Conservation (phyloP, 2,797 vertebrate genomes). For the Nothura maculosa region DNA sequence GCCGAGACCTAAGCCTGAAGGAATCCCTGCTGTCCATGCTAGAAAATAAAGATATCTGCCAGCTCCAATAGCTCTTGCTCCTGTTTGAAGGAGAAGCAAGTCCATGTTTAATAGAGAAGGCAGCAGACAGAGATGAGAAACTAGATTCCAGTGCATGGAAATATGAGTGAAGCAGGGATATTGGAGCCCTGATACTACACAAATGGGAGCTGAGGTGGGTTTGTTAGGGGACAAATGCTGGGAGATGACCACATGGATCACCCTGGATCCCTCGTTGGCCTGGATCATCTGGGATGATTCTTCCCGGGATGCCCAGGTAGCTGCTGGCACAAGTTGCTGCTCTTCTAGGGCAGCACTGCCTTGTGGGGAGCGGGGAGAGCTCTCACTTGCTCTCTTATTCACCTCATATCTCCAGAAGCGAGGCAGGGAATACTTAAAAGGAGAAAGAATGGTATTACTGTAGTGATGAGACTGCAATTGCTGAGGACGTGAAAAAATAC, state of each 20-base stretch:
- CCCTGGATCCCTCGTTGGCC: background rate
- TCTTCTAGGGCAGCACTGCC: rapidly evolving
- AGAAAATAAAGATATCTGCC: background rate
- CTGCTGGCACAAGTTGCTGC: background rate
- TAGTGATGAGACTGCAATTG: background rate
- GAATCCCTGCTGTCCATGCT: background rate
- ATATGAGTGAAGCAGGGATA: background rate
- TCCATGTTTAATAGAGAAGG: background rate
- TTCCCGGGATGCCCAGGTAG: background rate
- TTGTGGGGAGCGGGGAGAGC: rapidly evolving
- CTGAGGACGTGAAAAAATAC: background rate
- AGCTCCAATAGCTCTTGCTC: background rate
- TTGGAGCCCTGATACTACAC: rapidly evolving
- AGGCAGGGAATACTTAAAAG: background rate
- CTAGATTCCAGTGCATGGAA: background rate
- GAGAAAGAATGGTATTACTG: background rate
- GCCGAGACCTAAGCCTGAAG: background rate
- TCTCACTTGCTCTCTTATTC: background rate
- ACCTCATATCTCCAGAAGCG: rapidly evolving
- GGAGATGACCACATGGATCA: background rate
- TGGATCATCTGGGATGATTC: background rate
- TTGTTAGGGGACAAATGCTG: background rate
- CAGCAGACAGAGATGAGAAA: background rate
- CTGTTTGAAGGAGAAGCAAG: background rate
- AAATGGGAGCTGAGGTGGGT: background rate